These are phyloP conservation scores for Ceriagrion tenellum DNA, from an alignment of 2,888 invertebrate genomes.

Conservation along the genomic window DNA sequence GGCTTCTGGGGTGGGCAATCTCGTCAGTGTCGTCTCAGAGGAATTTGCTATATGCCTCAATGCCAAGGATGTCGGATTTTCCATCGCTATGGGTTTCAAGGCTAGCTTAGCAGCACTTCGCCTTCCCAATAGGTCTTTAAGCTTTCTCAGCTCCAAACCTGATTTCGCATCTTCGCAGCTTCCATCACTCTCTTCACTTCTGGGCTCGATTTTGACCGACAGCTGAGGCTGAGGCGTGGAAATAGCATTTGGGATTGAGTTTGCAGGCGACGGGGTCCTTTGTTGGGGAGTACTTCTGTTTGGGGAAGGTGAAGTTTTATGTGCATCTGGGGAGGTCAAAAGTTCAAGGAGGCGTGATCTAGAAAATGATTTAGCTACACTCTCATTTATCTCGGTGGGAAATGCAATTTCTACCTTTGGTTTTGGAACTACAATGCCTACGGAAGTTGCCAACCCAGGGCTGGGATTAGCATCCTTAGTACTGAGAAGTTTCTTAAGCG, in stretches of 20 bases:
- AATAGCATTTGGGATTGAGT: neutral
- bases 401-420: conserved; percentile 63
- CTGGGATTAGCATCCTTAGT: conserved; percentile 32
- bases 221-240: conserved; percentile 35
- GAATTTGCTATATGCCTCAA: conserved; percentile 37
- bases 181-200: conserved; percentile 40
- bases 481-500: conserved; percentile 65
- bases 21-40: conserved; percentile 17
- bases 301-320: conserved; percentile 42
- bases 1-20: conserved; percentile 48
- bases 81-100: conserved; percentile 5
- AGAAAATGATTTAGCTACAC: conserved; percentile 69
- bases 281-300: conserved; percentile 33
- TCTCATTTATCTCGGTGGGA: conserved; percentile 21
- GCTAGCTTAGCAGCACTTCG: conserved; percentile 50
- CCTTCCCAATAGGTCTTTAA: conserved; percentile 48
- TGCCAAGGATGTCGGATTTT: conserved; percentile 40
- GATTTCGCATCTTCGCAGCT: conserved; percentile 47
- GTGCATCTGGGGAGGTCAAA: conserved; percentile 75
- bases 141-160: conserved; percentile 34
- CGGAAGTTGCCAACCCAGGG: conserved; percentile 29
- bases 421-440: conserved; percentile 58
- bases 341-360: conserved; percentile 78
- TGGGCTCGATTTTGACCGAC: conserved; percentile 40
- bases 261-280: conserved; percentile 55